A percentile compares a stretch with the other conserved stretches of the same genome.
phyloP scores from a whole-genome alignment of 2,113 vertebrate genomes.

The Chaetodon trifascialis region DNA sequence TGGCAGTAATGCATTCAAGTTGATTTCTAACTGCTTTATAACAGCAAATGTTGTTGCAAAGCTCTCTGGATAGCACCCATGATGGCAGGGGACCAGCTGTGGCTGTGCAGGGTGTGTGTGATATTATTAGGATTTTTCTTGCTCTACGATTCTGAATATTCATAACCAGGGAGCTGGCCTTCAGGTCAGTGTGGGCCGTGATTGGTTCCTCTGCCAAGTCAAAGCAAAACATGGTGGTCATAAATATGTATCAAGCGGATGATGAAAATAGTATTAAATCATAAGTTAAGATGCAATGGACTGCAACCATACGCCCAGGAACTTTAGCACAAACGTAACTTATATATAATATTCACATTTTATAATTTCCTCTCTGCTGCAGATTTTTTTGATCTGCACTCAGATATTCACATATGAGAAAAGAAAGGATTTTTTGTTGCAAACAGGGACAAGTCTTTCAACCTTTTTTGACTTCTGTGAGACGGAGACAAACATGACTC shows the following conservation, averaged over 20 bases:
- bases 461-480: background rate
- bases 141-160: slow-evolving; percentile 63
- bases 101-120: slow-evolving; percentile 22
- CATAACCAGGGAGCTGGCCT: slow-evolving; percentile 49
- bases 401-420: slow-evolving; percentile 1
- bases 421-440: background rate
- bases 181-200: slow-evolving; percentile 61
- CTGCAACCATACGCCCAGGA: slow-evolving; percentile 37
- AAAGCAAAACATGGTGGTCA: slow-evolving; percentile 60
- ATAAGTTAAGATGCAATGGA: slow-evolving; percentile 42
- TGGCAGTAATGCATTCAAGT: slow-evolving; percentile 64
- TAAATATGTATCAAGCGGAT: slow-evolving; percentile 67
- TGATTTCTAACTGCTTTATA: slow-evolving; percentile 66
- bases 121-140: slow-evolving; percentile 43
- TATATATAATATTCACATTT: slow-evolving; percentile 31
- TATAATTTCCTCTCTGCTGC: slow-evolving; percentile 11
- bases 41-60: slow-evolving; percentile 55
- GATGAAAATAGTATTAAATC: slow-evolving; percentile 60
- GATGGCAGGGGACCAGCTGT: slow-evolving; percentile 60
- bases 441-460: background rate
- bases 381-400: slow-evolving; percentile 27
- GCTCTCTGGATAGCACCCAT: slow-evolving; percentile 48
- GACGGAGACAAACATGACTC: background rate
- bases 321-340: slow-evolving; percentile 20
- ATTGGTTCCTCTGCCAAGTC: slow-evolving; percentile 58